A percentile compares a stretch with the other conserved stretches of the same genome.
Conservation (phyloP, 2,113 vertebrate species). For the Arothron firmamentum region DNA sequence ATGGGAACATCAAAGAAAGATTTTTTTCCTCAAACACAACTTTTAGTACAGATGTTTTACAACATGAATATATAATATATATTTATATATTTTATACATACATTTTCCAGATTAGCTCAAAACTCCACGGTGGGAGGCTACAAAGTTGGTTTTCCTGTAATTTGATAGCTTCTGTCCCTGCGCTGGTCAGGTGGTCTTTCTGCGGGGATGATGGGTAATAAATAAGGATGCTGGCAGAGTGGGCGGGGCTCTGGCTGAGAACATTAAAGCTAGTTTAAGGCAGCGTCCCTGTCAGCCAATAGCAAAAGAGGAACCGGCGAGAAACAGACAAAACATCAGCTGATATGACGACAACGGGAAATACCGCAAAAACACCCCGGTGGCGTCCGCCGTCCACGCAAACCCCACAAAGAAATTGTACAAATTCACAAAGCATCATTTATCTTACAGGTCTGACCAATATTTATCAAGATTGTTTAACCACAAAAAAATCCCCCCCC, state of each 20-base stretch:
- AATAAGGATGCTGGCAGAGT: constrained; percentile 68
- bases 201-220: constrained; percentile 67
- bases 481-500: constrained; percentile 62
- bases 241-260: constrained; percentile 62
- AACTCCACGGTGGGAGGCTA: constrained; percentile 38
- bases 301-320: constrained; percentile 86
- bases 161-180: constrained; percentile 45
- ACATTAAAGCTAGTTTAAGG: constrained; percentile 84
- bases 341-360: constrained; percentile 73
- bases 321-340: constrained; percentile 61
- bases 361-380: constrained; percentile 65
- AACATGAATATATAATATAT: constrained; percentile 76
- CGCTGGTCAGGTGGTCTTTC: constrained; percentile 43
- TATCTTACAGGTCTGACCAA: constrained; percentile 84
- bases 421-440: constrained; percentile 89
- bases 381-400: constrained; percentile 74
- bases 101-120: constrained; percentile 65
- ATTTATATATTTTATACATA: constrained; percentile 67
- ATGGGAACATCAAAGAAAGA: constrained; percentile 46
- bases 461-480: constrained; percentile 82
- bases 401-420: constrained; percentile 74
- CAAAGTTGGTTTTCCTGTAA: constrained; percentile 33
- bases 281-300: constrained; percentile 88
- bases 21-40: constrained; percentile 58
- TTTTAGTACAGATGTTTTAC: constrained; percentile 74